Conservation (phyloP, 2,113 vertebrate species). For the Nesogale talazaci region DNA sequence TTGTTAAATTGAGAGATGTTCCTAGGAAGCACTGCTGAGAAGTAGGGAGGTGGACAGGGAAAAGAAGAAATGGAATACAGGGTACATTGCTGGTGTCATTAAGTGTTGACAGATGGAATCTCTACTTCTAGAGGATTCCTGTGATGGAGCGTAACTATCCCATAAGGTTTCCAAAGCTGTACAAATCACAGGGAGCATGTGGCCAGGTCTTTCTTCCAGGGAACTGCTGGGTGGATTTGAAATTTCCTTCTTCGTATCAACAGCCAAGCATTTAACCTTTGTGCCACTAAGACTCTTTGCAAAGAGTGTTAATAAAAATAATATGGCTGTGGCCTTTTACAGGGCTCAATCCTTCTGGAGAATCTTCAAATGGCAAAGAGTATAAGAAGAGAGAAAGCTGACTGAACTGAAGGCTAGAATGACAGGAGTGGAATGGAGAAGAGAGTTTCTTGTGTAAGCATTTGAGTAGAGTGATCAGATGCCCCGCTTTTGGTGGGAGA, state of each 20-base stretch:
- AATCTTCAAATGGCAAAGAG: not conserved
- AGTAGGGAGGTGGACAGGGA: not conserved
- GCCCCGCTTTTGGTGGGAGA: too few relatives aligned
- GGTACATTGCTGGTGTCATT: not conserved
- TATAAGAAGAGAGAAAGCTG: not conserved
- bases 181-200: not conserved
- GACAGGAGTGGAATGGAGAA: too few relatives aligned
- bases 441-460: not conserved
- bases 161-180: not conserved
- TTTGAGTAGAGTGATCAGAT: too few relatives aligned
- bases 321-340: not conserved
- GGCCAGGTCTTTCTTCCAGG: not conserved
- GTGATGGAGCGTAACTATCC: not conserved
- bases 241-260: not conserved
- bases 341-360: not conserved
- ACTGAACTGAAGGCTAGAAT: not conserved
- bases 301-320: not conserved
- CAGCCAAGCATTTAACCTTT: not conserved
- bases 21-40: not conserved
- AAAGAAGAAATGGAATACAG: not conserved
- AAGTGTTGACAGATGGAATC: not conserved
- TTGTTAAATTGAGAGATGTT: not conserved
- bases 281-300: not conserved
- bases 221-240: not conserved
- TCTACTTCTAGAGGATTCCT: not conserved